phyloP scores from a whole-genome alignment of 2,888 invertebrate genomes.

The Lobophora halterata region DNA sequence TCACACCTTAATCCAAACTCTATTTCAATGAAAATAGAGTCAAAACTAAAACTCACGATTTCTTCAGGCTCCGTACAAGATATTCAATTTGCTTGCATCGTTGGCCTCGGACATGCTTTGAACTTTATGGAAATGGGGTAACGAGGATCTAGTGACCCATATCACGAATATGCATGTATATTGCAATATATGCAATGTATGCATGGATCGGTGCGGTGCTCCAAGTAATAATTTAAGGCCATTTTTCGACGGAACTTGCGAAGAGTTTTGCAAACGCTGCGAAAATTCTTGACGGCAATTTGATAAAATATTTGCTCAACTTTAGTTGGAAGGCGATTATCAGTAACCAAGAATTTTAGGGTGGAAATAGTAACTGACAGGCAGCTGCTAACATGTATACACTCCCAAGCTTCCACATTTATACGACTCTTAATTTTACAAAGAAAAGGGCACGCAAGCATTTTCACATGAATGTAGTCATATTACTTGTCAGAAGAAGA shows the following conservation, averaged over 20 bases:
- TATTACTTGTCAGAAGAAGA: no score
- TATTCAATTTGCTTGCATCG: constrained; percentile 43
- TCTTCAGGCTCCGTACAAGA: constrained; percentile 30
- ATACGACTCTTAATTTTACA: no score
- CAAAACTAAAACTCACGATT: constrained; percentile 10
- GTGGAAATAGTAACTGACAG: no score
- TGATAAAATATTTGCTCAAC: constrained; percentile 1
- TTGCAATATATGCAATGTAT: constrained; percentile 32
- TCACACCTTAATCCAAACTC: constrained; percentile 12
- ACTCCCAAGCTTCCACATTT: no score
- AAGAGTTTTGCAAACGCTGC: constrained; percentile 1
- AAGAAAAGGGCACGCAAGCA: no score
- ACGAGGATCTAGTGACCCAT: constrained; percentile 37
- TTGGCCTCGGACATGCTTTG: constrained; percentile 33
- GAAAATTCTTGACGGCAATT: neutral
- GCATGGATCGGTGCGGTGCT: constrained; percentile 21
- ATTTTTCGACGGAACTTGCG: constrained; percentile 9
- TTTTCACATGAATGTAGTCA: no score
- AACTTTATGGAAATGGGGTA: constrained; percentile 40
- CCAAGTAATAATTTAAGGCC: constrained; percentile 16
- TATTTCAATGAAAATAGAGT: constrained; percentile 11
- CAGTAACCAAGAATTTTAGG: no score
- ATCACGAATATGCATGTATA: constrained; percentile 33
- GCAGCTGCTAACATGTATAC: no score
- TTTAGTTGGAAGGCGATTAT: constrained; percentile 1